Evolutionary conservation across 2,113 vertebrate genomes (phyloP).

Genomic region (Nibea coibor): DNA sequence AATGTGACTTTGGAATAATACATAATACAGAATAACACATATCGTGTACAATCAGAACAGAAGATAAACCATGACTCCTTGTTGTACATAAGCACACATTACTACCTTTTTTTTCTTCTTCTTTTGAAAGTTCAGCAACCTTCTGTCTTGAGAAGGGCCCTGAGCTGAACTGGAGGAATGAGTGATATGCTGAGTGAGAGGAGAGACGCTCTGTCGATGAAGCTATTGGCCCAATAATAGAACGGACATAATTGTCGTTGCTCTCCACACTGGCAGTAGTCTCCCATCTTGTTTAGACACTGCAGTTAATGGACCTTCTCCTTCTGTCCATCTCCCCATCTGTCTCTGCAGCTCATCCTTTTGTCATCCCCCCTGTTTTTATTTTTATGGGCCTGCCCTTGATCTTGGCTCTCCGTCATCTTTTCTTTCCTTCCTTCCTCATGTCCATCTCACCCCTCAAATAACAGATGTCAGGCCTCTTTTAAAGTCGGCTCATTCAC

Average conservation of each 20-base stretch:
- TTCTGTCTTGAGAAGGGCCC: background rate
- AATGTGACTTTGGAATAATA: slow-evolving; percentile 1
- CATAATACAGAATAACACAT: background rate
- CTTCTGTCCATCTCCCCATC: slow-evolving; percentile 55
- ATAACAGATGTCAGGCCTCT: slow-evolving; percentile 2
- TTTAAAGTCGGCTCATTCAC: background rate
- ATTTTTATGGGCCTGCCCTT: background rate
- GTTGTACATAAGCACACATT: background rate
- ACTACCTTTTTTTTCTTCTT: background rate
- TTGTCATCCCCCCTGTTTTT: slow-evolving; percentile 13
- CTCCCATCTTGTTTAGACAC: slow-evolving; percentile 69
- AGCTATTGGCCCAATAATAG: slow-evolving; percentile 63
- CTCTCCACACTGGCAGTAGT: slow-evolving; percentile 49
- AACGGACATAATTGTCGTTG: slow-evolving; percentile 65
- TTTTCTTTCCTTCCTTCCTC: slow-evolving; percentile 2
- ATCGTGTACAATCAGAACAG: background rate
- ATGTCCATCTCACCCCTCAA: background rate
- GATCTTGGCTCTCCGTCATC: background rate
- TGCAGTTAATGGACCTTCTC: slow-evolving; percentile 67
- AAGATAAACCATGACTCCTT: background rate
- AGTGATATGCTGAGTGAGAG: slow-evolving; percentile 27
- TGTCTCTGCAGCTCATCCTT: slow-evolving; percentile 32
- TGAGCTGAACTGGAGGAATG: slow-evolving; percentile 35
- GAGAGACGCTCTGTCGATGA: slow-evolving; percentile 40
- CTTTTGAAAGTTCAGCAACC: background rate